Evolutionary conservation across 92 coral and sea anemone species (phyloP).

Genomic region (Parazoanthus darwini): DNA sequence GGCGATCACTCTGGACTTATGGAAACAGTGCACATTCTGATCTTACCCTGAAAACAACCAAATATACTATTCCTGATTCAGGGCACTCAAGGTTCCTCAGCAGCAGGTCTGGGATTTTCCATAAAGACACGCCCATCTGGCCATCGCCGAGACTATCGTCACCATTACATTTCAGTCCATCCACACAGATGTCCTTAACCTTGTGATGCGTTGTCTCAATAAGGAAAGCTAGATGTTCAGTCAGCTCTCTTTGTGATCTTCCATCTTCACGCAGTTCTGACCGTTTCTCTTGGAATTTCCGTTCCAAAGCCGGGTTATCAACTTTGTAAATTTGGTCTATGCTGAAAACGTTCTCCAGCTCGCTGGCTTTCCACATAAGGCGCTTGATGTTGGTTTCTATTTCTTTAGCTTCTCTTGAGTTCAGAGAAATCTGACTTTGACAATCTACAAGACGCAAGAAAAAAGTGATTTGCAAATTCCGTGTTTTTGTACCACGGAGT

Average conservation of each 20-base stretch:
- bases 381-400: constrained; percentile 50
- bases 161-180: constrained; percentile 67
- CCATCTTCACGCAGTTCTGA: constrained; percentile 66
- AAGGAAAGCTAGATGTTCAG: constrained; percentile 63
- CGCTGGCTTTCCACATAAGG: constrained; percentile 63
- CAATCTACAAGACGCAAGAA: constrained; percentile 49
- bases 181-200: constrained; percentile 66
- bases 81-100: constrained; percentile 54
- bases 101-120: constrained; percentile 77
- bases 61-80: constrained; percentile 51
- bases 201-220: constrained; percentile 52
- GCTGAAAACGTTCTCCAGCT: constrained; percentile 50
- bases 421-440: constrained; percentile 53
- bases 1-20: no score
- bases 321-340: constrained; percentile 63
- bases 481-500: no score
- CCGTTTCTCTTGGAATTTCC: constrained; percentile 64
- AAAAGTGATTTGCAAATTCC: no score
- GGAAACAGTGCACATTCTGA: no score
- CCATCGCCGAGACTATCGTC: constrained; percentile 71
- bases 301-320: constrained; percentile 63
- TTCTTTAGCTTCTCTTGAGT: constrained; percentile 80
- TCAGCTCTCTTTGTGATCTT: constrained; percentile 64
- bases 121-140: constrained; percentile 72
- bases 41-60: constrained; percentile 70